Percentiles rank a stretch among this genome's conserved stretches.
These are phyloP conservation scores for Anthonomus grandis DNA, from an alignment of 1,140 invertebrate species.

Conservation along the genomic window DNA sequence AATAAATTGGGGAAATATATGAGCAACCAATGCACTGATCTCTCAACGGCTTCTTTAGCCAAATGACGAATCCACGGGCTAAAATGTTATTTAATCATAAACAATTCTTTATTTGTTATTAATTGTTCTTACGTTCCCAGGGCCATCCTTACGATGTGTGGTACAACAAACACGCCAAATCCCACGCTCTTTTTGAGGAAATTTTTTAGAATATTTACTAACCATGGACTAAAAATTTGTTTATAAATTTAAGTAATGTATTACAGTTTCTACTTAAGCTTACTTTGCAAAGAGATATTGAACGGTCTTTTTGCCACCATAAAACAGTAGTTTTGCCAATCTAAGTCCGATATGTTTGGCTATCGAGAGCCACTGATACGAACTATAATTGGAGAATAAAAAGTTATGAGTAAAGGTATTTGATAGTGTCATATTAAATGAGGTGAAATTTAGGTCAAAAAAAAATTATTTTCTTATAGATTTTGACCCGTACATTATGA, in stretches of 20 bases:
- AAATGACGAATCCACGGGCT: slow-evolving; percentile 12
- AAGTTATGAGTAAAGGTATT: too few species aligned
- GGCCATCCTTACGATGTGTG: not conserved
- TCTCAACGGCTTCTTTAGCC: slow-evolving; percentile 3
- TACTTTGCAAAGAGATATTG: slow-evolving; percentile 12
- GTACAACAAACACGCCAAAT: slow-evolving; percentile 8
- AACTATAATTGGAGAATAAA: not conserved
- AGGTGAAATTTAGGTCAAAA: too few species aligned
- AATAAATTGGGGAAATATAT: slow-evolving; percentile 5
- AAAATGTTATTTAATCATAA: not conserved
- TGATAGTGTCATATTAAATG: too few species aligned
- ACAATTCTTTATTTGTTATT: not conserved
- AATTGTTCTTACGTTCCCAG: slow-evolving; percentile 12
- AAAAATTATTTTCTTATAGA: too few species aligned
- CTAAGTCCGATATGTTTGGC: not conserved
- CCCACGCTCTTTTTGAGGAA: slow-evolving; percentile 5
- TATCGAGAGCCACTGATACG: not conserved
- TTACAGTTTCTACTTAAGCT: slow-evolving; percentile 4
- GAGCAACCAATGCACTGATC: not conserved
- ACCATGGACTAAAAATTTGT: slow-evolving; percentile 16
- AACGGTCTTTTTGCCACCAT: not conserved
- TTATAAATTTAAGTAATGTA: not conserved
- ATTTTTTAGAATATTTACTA: slow-evolving; percentile 5
- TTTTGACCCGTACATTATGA: too few species aligned
- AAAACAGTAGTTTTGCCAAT: slow-evolving; percentile 1